Conservation (phyloP, 2,888 invertebrate genomes). For the Papilio protenor region DNA sequence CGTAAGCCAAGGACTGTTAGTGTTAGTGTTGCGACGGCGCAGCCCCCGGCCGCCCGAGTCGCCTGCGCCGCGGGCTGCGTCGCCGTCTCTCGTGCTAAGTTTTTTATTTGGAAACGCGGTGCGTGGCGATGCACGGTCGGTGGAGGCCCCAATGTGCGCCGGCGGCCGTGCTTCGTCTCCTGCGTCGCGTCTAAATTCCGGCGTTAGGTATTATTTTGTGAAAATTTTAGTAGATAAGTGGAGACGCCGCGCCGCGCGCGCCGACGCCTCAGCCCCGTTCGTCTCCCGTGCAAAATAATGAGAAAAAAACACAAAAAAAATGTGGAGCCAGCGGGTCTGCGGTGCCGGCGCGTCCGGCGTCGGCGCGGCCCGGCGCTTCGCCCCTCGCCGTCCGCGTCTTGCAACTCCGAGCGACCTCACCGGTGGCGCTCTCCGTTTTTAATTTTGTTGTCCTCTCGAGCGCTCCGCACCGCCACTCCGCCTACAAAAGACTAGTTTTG, state of each 20-base stretch:
- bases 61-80: conserved; percentile 55
- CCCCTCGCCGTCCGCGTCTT: conserved; percentile 48
- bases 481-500: conserved; percentile 45
- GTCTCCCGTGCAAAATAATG: conserved; percentile 64
- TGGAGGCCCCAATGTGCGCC: conserved; percentile 66
- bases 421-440: conserved; percentile 52
- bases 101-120: conserved; percentile 76
- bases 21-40: conserved; percentile 70
- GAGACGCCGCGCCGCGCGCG: conserved; percentile 57
- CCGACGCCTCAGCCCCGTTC: conserved; percentile 54
- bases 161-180: conserved; percentile 67
- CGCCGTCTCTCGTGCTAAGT: conserved; percentile 75
- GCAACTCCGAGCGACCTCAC: conserved; percentile 38
- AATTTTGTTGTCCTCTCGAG: conserved; percentile 50
- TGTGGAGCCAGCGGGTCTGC: conserved; percentile 51
- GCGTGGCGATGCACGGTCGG: conserved; percentile 63
- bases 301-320: conserved; percentile 78
- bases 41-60: conserved; percentile 51
- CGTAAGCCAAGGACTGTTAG: conserved; percentile 72
- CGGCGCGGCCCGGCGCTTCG: conserved; percentile 54
- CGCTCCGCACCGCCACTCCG: conserved; percentile 49
- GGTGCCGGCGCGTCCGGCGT: conserved; percentile 51
- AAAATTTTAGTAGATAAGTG: conserved; percentile 83
- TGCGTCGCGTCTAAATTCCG: conserved; percentile 75
- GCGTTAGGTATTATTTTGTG: conserved; percentile 84